Evolutionary conservation across 1,140 invertebrate species (phyloP), one percentile per base, ranked within the genome.

Genomic region (Pinna nobilis): DNA sequence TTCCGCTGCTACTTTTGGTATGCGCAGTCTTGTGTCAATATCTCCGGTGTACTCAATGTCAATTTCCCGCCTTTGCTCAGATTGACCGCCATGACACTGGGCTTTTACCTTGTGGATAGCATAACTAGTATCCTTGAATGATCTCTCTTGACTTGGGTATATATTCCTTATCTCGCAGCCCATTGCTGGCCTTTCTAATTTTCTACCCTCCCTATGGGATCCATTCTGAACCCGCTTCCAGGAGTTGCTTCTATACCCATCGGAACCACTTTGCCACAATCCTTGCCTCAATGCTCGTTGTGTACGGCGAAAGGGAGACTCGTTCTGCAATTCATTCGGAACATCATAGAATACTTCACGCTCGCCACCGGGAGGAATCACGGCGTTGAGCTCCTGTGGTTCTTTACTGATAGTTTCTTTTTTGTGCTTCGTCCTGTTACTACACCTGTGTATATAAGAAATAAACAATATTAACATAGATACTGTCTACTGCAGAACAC

Each of bases 151-250:
- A 25, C 59, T 61, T 18, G 59, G 59, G 28, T 61, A 61, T 2
- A 35, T 61, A 23, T 41, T 61, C 28, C 33, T 33, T 20, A 61
- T 61, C 44, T 61, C 59, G 44, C 59, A 61, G n/a, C 59, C 59
- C 59, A 61, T 61, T 23, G 44, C 59, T n/a, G 59, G 59, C 11
- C 39, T 32, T 20, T 61, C 59, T 23, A 37, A 39, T 13, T 37
- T 18, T 2, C 59, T 33, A 25, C 59, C 59, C 35, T 61, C 59
- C 15, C 59, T 18, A 23, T 25, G 28, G 33, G 35, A 39, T 9
- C 59, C 59, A 5, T 13, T 61, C 11, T 39, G 20, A 41, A n/a
- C 20, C 25, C 37, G 33, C 15, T 35, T 28, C 39, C 39, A 44
- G n/a, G 39, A 44, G 39, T 44, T 44, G n/a, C 32, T 39, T 23